phyloP scores from a whole-genome alignment of 2,888 invertebrate genomes.

The Agapetus fuscipes region DNA sequence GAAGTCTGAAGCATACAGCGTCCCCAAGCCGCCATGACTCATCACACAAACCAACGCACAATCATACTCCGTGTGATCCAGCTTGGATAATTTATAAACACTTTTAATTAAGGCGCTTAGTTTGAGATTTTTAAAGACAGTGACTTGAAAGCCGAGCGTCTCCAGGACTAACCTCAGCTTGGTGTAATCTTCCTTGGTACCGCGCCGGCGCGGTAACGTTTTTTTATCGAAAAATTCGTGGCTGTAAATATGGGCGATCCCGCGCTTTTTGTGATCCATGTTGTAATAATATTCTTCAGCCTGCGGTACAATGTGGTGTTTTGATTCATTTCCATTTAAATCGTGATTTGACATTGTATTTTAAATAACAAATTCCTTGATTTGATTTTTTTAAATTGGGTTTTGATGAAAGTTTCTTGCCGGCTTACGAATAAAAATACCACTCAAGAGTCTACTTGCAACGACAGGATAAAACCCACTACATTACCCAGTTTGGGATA shows the following conservation, averaged over 20 bases:
- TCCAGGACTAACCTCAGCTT: background rate
- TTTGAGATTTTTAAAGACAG: background rate
- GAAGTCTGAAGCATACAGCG: slow-evolving; percentile 48
- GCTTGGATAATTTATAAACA: background rate
- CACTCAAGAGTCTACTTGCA: too few species aligned
- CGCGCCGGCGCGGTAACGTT: background rate
- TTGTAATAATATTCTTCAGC: too few species aligned
- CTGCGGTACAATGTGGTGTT: too few species aligned
- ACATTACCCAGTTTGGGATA: too few species aligned
- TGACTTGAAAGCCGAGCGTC: background rate
- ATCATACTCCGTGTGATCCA: slow-evolving; percentile 47
- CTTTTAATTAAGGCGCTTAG: background rate
- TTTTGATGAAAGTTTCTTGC: too few species aligned
- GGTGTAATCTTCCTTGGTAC: background rate
- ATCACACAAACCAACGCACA: slow-evolving; percentile 49
- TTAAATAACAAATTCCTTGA: too few species aligned
- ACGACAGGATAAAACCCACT: too few species aligned
- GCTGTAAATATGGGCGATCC: background rate
- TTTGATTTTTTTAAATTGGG: too few species aligned
- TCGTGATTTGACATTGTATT: too few species aligned
- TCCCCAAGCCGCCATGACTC: slow-evolving; percentile 51
- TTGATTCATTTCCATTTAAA: too few species aligned
- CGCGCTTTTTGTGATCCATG: background rate
- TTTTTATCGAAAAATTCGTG: background rate
- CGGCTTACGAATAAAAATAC: too few species aligned